Base-by-base conservation (phyloP, 2,888 invertebrate species). In the Mellilla xanthometata region DNA sequence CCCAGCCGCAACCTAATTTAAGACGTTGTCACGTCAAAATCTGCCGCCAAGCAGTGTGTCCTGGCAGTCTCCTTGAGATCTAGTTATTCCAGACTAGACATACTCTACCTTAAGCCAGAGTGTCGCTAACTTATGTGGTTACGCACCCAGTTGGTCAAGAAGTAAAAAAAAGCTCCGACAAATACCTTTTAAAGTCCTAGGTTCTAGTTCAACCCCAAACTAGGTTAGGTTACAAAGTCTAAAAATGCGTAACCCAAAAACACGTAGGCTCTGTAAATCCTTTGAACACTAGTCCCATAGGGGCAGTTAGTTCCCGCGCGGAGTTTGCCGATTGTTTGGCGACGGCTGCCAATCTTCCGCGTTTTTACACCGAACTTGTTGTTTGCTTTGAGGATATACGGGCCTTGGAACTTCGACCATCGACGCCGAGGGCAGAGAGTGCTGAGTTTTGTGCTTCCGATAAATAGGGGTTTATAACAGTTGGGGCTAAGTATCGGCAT, bases 251-350 rank as follows among this genome's bases (percentile, higher is more conserved):
- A 24, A 24, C 7, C 24, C 28, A 3, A 54, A 44, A 49, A 19
- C 31, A 24, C 34, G 44, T 40, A 49, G 47, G 42, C 40, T n/a
- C 46, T 33, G 46, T 50, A 47, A 54, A 55, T 50, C 49, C 44
- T 52, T 46, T 40, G 31, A 44, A 43, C 48, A 48, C 34, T 29
- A 13, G 43, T 56, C 60, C 56, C 58, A 55, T 54, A 47, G 56
- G 60, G 53, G 56, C 48, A 55, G 56, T 60, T 49, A 58, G 54
- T 52, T 47, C 49, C 26, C 51, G 39, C 46, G 34, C 38, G 54
- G 44, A 56, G 40, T 58, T 55, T 45, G 44, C 34, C 49, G 43
- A 52, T 55, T 55, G 57, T 58, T 58, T 52, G 32, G 45, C 55
- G 44, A 52, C 46, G 49, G 40, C 45, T 50, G 49, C 42, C 54